These are phyloP conservation scores for Lordiphosa andalusiaca DNA, from an alignment of 2,888 invertebrate genomes.

Conservation along the genomic window DNA sequence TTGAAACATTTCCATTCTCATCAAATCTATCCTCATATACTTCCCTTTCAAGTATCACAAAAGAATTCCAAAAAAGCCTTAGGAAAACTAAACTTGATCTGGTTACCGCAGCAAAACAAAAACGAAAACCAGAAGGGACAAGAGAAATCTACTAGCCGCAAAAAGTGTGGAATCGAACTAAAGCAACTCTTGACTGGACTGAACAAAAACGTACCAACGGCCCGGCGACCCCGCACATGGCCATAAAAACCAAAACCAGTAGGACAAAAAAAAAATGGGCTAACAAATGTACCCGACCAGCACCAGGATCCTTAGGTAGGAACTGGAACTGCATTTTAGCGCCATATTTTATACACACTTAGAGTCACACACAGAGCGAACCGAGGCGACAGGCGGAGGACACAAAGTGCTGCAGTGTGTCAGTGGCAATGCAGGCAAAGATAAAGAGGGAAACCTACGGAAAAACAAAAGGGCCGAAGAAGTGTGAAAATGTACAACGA, in stretches of 20 bases:
- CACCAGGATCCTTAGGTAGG: constrained; percentile 12
- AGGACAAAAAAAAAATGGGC: constrained; percentile 14
- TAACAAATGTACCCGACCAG: constrained; percentile 47
- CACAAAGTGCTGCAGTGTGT: constrained; percentile 56
- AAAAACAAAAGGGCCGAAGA: constrained; percentile 56
- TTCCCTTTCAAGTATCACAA: too few species aligned
- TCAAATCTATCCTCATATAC: too few species aligned
- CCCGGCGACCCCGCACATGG: constrained; percentile 62
- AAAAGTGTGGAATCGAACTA: constrained; percentile 33
- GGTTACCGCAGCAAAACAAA: neutral
- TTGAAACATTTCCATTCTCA: too few species aligned
- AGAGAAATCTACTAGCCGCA: constrained; percentile 14
- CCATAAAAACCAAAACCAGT: constrained; percentile 59
- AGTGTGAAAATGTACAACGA: constrained; percentile 21
- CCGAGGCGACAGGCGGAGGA: neutral
- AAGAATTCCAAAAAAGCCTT: too few species aligned
- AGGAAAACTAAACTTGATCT: too few species aligned
- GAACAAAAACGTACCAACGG: constrained; percentile 36
- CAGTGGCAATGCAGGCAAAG: constrained; percentile 67
- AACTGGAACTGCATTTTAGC: constrained; percentile 68
- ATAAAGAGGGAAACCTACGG: constrained; percentile 40
- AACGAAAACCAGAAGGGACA: constrained; percentile 14
- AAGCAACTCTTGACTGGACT: constrained; percentile 54
- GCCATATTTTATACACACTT: constrained; percentile 73
- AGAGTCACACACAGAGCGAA: constrained; percentile 65